Conservation (phyloP, 2,888 invertebrate genomes). For the Trissolcus brochymenae region DNA sequence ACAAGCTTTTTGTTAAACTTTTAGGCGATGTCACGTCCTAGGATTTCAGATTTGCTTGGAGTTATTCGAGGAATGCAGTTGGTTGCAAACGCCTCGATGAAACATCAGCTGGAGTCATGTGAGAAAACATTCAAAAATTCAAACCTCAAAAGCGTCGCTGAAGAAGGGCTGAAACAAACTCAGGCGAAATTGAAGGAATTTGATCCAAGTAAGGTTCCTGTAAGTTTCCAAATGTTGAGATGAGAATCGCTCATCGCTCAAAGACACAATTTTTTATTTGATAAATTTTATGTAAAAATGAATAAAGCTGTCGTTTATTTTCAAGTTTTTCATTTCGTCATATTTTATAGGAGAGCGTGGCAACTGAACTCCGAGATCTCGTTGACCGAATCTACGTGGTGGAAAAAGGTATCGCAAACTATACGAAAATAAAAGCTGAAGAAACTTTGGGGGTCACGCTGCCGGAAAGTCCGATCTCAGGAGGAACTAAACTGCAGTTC, state of each 20-base stretch:
- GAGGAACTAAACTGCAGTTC: slow-evolving; percentile 62
- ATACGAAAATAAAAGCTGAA: slow-evolving; percentile 74
- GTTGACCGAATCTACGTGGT: slow-evolving; percentile 83
- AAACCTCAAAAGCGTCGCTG: slow-evolving; percentile 79
- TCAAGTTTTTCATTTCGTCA: not conserved
- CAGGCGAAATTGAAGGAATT: slow-evolving; percentile 65
- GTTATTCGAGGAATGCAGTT: slow-evolving; percentile 84
- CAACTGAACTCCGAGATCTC: slow-evolving; percentile 78
- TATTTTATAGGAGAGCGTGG: slow-evolving; percentile 72
- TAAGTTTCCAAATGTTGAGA: slow-evolving; percentile 65
- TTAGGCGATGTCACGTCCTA: slow-evolving; percentile 68
- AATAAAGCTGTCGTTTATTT: not conserved
- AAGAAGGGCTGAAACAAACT: slow-evolving; percentile 65
- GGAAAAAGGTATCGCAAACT: slow-evolving; percentile 83
- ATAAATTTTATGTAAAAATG: not conserved
- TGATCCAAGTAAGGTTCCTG: slow-evolving; percentile 74
- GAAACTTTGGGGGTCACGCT: slow-evolving; percentile 60
- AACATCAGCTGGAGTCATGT: slow-evolving; percentile 81
- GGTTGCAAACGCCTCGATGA: slow-evolving; percentile 82
- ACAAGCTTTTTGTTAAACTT: slow-evolving; percentile 5
- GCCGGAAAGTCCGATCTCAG: slow-evolving; percentile 29
- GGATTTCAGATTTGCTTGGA: slow-evolving; percentile 80
- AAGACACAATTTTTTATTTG: not conserved
- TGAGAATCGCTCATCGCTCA: slow-evolving; percentile 46
- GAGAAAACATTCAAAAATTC: slow-evolving; percentile 84